phyloP scores from a whole-genome alignment of 2,113 vertebrate species.

The Cynocephalus volans region DNA sequence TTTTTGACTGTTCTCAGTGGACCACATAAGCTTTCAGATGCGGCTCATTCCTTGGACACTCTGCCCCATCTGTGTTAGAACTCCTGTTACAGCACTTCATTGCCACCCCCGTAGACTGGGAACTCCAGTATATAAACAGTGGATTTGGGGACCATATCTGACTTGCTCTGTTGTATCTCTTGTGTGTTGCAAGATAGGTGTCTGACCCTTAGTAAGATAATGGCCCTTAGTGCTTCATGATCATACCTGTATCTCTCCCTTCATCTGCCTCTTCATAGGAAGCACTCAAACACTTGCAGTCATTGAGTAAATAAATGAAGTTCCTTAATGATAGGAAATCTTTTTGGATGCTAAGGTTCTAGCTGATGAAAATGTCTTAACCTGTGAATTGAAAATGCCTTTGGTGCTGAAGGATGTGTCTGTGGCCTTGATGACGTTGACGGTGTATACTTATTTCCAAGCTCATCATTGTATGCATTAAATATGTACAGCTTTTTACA shows the following conservation, averaged over 20 bases:
- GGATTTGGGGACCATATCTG: background rate
- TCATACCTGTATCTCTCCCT: background rate
- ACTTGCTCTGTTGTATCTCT: background rate
- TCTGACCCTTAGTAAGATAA: background rate
- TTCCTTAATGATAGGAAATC: conserved; percentile 17
- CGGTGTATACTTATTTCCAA: background rate
- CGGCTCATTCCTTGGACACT: background rate
- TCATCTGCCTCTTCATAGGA: conserved; percentile 19
- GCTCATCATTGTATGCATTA: background rate
- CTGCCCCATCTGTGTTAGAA: conserved; percentile 8
- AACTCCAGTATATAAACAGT: background rate
- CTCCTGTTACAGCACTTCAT: background rate
- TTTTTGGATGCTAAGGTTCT: background rate
- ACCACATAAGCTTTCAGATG: background rate
- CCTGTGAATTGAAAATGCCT: background rate
- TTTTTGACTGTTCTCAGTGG: background rate
- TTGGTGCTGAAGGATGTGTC: background rate
- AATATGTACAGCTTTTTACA: background rate
- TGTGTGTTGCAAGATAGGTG: background rate
- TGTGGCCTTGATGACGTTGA: background rate
- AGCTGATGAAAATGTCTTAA: conserved; percentile 40
- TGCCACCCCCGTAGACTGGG: background rate
- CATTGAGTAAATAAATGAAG: background rate
- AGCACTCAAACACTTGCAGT: background rate
- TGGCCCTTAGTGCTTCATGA: background rate